A percentile compares a stretch with the other conserved stretches of the same genome.
Conservation (phyloP, 64 coral and sea anemone species). For the Montipora cactus region DNA sequence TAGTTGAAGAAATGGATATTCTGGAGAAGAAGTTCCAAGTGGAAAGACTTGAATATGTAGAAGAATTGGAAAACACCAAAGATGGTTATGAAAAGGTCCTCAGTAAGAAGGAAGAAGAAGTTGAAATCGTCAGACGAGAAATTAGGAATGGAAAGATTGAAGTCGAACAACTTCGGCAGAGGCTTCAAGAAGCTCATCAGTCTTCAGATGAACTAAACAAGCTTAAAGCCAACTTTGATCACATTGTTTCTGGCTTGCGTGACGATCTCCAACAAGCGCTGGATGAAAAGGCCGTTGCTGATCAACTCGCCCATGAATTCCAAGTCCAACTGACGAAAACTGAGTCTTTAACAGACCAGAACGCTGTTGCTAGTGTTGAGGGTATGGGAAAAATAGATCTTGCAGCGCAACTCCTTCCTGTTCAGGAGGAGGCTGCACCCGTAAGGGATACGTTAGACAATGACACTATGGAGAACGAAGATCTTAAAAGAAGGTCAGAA, state of each 20-base stretch:
- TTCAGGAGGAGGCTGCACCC: neutral
- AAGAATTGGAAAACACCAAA: constrained; percentile 5
- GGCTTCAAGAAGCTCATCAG: constrained; percentile 13
- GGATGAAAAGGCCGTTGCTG: constrained; percentile 75
- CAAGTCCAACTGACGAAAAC: constrained; percentile 61
- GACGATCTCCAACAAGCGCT: constrained; percentile 86
- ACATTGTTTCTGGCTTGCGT: constrained; percentile 92
- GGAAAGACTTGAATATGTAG: constrained; percentile 1
- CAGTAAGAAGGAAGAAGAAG: neutral
- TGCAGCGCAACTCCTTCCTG: neutral
- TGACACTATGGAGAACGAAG: neutral
- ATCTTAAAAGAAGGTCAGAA: neutral
- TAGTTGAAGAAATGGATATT: constrained; percentile 14
- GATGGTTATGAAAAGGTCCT: constrained; percentile 15
- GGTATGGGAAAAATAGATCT: neutral
- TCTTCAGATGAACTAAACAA: constrained; percentile 51
- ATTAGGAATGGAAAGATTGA: neutral
- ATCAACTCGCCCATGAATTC: constrained; percentile 89
- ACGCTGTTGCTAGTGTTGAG: neutral
- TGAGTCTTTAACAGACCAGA: constrained; percentile 1
- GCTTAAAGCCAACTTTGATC: constrained; percentile 86
- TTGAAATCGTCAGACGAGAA: constrained; percentile 1
- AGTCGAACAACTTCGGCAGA: neutral
- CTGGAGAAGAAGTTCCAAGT: neutral
- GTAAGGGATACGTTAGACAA: neutral